phyloP scores from a whole-genome alignment of 2,113 vertebrate species.

The Forbesichthys agassizii region DNA sequence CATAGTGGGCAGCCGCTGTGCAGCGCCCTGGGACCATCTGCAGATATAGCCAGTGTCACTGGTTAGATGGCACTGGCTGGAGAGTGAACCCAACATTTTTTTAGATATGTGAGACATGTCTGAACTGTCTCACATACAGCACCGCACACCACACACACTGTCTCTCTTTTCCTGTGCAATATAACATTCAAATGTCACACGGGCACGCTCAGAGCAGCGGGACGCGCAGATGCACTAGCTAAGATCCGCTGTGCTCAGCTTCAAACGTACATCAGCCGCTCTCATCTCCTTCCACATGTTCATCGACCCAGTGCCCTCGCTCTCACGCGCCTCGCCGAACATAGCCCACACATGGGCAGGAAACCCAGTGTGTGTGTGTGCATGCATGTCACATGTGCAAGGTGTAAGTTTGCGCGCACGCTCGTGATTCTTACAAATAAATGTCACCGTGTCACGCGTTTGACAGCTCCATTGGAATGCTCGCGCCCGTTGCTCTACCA shows the following conservation, averaged over 20 bases:
- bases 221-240: conserved; percentile 42
- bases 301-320: conserved; percentile 50
- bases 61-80: no score
- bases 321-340: conserved; percentile 10
- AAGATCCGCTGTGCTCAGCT: conserved; percentile 53
- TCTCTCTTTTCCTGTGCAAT: no score
- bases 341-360: not conserved
- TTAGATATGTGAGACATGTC: no score
- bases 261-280: conserved; percentile 62
- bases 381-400: no score
- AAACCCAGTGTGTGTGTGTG: not conserved
- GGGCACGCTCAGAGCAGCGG: conserved; percentile 5
- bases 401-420: no score
- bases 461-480: no score
- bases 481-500: not conserved
- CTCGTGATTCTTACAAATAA: no score
- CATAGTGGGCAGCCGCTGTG: no score
- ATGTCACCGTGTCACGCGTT: no score
- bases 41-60: no score
- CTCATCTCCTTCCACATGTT: conserved; percentile 60
- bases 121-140: not conserved
- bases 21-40: no score
- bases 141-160: not conserved
- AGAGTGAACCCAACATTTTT: no score
- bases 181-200: conserved; percentile 1